These are phyloP conservation scores for Tetraneura akinire DNA, from an alignment of 1,140 invertebrate species.

Conservation along the genomic window DNA sequence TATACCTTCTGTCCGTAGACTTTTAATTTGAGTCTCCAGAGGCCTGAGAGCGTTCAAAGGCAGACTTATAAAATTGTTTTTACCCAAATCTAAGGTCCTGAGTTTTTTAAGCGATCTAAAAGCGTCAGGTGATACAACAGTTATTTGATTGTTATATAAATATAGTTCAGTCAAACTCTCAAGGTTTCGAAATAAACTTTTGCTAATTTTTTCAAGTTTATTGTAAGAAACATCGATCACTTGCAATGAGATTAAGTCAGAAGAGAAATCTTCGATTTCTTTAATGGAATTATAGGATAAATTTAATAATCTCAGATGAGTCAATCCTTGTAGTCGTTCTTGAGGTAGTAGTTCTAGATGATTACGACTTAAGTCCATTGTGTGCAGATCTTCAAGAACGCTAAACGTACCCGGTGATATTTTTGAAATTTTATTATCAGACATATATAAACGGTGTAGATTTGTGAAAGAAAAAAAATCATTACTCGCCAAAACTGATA, in stretches of 20 bases:
- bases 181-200: conserved; percentile 74
- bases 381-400: conserved; percentile 72
- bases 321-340: conserved; percentile 79
- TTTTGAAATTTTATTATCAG: conserved; percentile 74
- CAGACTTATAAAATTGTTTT: conserved; percentile 81
- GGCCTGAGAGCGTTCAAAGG: conserved; percentile 74
- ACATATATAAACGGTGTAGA: conserved; percentile 73
- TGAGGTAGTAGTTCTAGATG: conserved; percentile 81
- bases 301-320: conserved; percentile 73
- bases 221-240: conserved; percentile 82
- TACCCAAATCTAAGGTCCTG: conserved; percentile 76
- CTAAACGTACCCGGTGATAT: conserved; percentile 84
- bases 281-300: conserved; percentile 79
- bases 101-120: conserved; percentile 80
- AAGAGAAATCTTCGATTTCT: conserved; percentile 80
- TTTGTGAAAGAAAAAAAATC: conserved; percentile 86
- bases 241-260: conserved; percentile 74
- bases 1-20: conserved; percentile 76
- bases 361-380: conserved; percentile 80
- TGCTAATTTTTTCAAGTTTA: conserved; percentile 75
- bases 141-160: conserved; percentile 81
- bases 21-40: conserved; percentile 78
- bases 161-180: conserved; percentile 74
- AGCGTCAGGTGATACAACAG: conserved; percentile 73
- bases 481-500: conserved; percentile 81